Percentiles rank a stretch among this genome's conserved stretches.
phyloP scores from a whole-genome alignment of 1,140 invertebrate genomes.

The Battus philenor region DNA sequence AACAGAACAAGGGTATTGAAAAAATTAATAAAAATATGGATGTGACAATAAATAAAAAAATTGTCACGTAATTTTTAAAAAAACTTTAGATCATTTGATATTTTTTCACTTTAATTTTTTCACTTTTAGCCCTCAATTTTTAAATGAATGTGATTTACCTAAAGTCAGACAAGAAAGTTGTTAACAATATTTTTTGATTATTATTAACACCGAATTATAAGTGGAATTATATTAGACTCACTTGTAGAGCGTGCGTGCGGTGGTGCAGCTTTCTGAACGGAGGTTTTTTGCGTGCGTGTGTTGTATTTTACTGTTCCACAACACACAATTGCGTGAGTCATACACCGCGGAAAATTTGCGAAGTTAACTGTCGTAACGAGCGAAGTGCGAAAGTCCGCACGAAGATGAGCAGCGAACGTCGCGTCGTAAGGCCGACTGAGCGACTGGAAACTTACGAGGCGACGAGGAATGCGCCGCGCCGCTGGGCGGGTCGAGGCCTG shows the following conservation, averaged over 20 bases:
- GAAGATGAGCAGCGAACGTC: conserved; percentile 51
- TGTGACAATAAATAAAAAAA: no score
- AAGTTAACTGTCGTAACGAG: conserved; percentile 32
- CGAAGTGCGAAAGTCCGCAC: conserved; percentile 33
- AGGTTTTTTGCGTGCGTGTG: not conserved
- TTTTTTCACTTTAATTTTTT: no score
- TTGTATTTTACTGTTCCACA: not conserved
- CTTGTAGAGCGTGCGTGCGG: conserved; percentile 14
- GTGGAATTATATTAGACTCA: conserved; percentile 6
- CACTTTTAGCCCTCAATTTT: no score
- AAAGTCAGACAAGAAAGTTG: no score
- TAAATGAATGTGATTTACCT: no score
- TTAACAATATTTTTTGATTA: no score
- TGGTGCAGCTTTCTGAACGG: conserved; percentile 1
- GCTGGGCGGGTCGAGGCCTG: conserved; percentile 39
- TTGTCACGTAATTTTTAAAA: no score
- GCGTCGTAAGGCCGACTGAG: conserved; percentile 63
- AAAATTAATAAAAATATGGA: no score
- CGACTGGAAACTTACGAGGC: conserved; percentile 23
- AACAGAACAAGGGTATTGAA: no score
- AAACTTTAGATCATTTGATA: no score
- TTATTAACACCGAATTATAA: no score
- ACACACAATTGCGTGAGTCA: not conserved
- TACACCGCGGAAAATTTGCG: not conserved
- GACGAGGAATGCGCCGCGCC: conserved; percentile 41